Conservation (phyloP, 2,888 invertebrate genomes). For the Beris chalybata region DNA sequence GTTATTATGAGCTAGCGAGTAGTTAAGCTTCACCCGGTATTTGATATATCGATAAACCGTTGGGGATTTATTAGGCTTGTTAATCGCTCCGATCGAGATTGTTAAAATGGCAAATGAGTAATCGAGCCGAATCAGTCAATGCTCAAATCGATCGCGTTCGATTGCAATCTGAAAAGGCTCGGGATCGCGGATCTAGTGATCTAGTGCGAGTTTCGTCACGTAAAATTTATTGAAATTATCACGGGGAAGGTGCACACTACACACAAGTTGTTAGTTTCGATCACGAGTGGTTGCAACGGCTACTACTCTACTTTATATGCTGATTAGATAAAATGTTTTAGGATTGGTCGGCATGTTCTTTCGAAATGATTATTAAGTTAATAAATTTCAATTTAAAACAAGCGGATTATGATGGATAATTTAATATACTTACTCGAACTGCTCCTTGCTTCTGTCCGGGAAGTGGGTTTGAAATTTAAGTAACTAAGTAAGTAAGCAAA, state of each 20-base stretch:
- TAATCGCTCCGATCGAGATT: constrained; percentile 23
- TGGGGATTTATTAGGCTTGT: constrained; percentile 28
- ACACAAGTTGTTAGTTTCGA: background rate
- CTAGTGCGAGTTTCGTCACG: constrained; percentile 18
- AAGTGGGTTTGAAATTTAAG: too few relatives aligned
- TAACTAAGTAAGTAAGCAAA: too few relatives aligned
- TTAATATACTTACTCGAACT: too few relatives aligned
- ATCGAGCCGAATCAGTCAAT: constrained; percentile 21
- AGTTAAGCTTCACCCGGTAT: background rate
- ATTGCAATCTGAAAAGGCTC: background rate
- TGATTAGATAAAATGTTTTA: background rate
- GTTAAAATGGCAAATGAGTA: constrained; percentile 25
- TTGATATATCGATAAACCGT: constrained; percentile 22
- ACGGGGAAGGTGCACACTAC: background rate
- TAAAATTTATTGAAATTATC: constrained; percentile 26
- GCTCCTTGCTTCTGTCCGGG: too few relatives aligned
- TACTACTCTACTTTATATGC: background rate
- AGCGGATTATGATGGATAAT: background rate
- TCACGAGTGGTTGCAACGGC: background rate
- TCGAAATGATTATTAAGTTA: background rate
- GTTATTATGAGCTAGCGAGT: constrained; percentile 16
- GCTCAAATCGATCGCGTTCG: constrained; percentile 2
- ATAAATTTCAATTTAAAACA: constrained; percentile 22
- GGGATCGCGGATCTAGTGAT: constrained; percentile 5
- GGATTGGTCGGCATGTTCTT: constrained; percentile 1